Conservation (phyloP, 2,113 vertebrate genomes). For the Rhinichthys klamathensis region DNA sequence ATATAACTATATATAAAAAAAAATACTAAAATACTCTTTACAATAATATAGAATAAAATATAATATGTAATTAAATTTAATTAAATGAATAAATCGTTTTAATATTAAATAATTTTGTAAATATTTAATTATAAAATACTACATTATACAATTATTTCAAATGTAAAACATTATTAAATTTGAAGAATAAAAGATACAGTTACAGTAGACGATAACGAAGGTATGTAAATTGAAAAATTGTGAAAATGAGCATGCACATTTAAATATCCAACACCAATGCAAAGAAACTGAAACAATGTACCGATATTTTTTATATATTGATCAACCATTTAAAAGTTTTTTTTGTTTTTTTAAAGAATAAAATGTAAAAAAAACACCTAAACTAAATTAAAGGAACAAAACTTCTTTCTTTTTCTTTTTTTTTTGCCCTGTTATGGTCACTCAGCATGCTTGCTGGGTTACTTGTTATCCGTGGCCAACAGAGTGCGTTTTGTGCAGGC, state of each 20-base stretch:
- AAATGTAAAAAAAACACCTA: not conserved
- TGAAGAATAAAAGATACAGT: not conserved
- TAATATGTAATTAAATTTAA: no score
- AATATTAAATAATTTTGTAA: not conserved
- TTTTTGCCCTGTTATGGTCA: not conserved
- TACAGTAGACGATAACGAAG: not conserved
- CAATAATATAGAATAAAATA: no score
- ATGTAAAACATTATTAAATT: not conserved
- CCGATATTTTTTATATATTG: not conserved
- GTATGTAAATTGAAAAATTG: not conserved
- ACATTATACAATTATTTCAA: not conserved
- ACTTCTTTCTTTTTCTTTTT: not conserved
- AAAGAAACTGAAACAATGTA: not conserved
- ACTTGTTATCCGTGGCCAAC: not conserved
- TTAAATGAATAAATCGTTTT: not conserved
- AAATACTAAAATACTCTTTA: not conserved
- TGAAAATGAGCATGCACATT: not conserved
- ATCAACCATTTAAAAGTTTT: not conserved
- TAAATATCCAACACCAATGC: not conserved
- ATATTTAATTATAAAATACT: not conserved
- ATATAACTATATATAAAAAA: not conserved
- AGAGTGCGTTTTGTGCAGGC: not conserved
- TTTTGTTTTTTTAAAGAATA: not conserved
- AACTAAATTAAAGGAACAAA: not conserved
- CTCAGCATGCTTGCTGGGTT: not conserved